Evolutionary conservation across 2,113 vertebrate species (phyloP).

Genomic region (Tringa solitaria): DNA sequence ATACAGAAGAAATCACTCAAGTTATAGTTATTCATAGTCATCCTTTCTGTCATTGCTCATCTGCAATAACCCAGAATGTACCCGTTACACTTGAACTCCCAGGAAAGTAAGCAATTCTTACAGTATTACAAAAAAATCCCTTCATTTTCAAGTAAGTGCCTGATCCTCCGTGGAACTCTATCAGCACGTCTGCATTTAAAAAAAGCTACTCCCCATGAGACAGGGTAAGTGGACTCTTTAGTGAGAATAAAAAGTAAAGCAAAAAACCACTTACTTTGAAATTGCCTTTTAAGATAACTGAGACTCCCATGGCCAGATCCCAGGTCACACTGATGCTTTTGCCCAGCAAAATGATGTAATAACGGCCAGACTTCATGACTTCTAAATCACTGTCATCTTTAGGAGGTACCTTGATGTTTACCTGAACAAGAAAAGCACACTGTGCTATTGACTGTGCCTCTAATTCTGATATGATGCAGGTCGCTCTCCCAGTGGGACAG

Average conservation of each 20-base stretch:
- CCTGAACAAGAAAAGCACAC: slow-evolving; percentile 65
- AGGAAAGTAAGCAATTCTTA: not conserved
- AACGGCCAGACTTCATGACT: slow-evolving; percentile 85
- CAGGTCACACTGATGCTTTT: slow-evolving; percentile 85
- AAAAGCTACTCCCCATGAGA: not conserved
- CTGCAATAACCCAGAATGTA: not conserved
- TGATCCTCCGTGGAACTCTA: not conserved
- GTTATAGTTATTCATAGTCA: not conserved
- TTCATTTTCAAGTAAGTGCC: not conserved
- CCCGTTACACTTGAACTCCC: not conserved
- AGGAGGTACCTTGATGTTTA: slow-evolving; percentile 83
- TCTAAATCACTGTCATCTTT: slow-evolving; percentile 79
- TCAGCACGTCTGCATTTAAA: not conserved
- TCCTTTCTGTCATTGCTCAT: not conserved
- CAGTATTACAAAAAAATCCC: not conserved
- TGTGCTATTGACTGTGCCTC: not conserved
- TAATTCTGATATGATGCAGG: not conserved
- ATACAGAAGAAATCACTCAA: not conserved
- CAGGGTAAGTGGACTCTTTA: not conserved
- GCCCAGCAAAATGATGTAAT: slow-evolving; percentile 84
- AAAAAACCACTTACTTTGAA: slow-evolving; percentile 78
- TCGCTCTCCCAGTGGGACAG: not conserved
- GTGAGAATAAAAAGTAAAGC: not conserved
- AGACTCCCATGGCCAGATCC: slow-evolving; percentile 84
- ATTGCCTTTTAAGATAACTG: slow-evolving; percentile 82